Percentiles rank a stretch among this genome's conserved stretches.
phyloP scores from a whole-genome alignment of 2,888 invertebrate species.

The Lycocerus yunnanus region DNA sequence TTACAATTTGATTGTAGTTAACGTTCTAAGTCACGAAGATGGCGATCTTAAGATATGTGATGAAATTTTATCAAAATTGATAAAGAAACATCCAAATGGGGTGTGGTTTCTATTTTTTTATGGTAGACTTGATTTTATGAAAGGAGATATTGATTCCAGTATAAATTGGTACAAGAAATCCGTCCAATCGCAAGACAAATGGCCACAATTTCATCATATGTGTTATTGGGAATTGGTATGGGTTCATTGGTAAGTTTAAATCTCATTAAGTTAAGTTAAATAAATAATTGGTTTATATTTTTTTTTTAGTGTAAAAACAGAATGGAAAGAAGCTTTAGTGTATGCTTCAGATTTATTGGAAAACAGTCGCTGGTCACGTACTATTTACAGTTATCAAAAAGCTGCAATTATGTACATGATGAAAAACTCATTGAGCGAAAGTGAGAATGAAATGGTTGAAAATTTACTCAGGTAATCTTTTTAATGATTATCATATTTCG shows the following conservation, averaged over 20 bases:
- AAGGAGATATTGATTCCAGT: conserved; percentile 74
- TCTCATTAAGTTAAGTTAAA: not conserved
- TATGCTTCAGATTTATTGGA: conserved; percentile 74
- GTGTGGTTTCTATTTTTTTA: conserved; percentile 92
- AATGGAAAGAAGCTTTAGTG: conserved; percentile 77
- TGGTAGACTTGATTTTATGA: conserved; percentile 82
- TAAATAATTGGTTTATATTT: not conserved
- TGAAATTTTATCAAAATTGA: conserved; percentile 73
- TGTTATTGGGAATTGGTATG: conserved; percentile 96
- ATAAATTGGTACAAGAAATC: conserved; percentile 79
- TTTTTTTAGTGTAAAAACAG: conserved; percentile 64
- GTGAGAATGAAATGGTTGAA: conserved; percentile 62
- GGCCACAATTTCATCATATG: conserved; percentile 91
- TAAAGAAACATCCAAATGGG: conserved; percentile 78
- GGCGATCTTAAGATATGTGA: conserved; percentile 80
- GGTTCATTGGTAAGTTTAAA: conserved; percentile 72
- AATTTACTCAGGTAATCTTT: conserved; percentile 68
- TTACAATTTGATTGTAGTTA: conserved; percentile 84
- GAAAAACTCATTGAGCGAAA: conserved; percentile 57
- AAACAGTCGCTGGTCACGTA: conserved; percentile 89
- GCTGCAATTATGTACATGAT: conserved; percentile 82
- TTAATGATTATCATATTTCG: not conserved
- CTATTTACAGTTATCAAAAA: conserved; percentile 89
- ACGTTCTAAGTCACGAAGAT: conserved; percentile 79
- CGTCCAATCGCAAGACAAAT: conserved; percentile 79